Base-by-base conservation (phyloP, 2,888 invertebrate species). In the Monoplex corrugatus region DNA sequence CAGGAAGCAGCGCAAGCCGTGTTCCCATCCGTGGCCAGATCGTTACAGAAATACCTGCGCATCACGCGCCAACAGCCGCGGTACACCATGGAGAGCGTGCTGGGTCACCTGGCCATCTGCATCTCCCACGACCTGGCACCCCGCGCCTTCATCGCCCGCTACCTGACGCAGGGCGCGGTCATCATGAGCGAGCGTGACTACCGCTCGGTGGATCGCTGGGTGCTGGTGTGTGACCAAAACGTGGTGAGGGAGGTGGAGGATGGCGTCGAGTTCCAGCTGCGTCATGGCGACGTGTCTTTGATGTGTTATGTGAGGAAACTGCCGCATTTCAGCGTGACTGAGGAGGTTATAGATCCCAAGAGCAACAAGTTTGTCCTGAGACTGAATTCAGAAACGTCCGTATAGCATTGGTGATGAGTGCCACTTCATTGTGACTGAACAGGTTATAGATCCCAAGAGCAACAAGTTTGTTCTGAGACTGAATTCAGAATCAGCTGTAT, bases 1-100 rank as follows among this genome's bases (percentile, higher is more conserved):
- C 97, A 98, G 94, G 99, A 99, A 96, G 99, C 99, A 5, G 99
- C 99, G 0, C 98, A 99, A 96, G 98, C 99, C 0, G 98, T 99
- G 89, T 99, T 99, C 95, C 99, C 99, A 1, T 98, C 99, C 13
- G 98, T 99, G 97, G 98, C 99, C 0, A 97, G 99, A 89, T 98
- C 99, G 1, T 97, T 99, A 92, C 99, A 99, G 96, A 99, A 99
- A 96, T 99, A 98, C 96, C 97, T 99, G 90, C 97, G 99, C 19
- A 98, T 99, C 2, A 99, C 99, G 0, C 96, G 99, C 0, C 99
- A 99, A 95, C 99, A 99, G 96, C 99, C 99, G 0, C 97, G 98
- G 88, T 99, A 99, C 96, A 98, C 98, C 0, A 98, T 99, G 87
- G 99, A 99, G 95, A 98, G 98, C 40, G 99, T 99, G 89, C 96